Conservation (phyloP, 2,888 invertebrate genomes). For the Tipula unca region DNA sequence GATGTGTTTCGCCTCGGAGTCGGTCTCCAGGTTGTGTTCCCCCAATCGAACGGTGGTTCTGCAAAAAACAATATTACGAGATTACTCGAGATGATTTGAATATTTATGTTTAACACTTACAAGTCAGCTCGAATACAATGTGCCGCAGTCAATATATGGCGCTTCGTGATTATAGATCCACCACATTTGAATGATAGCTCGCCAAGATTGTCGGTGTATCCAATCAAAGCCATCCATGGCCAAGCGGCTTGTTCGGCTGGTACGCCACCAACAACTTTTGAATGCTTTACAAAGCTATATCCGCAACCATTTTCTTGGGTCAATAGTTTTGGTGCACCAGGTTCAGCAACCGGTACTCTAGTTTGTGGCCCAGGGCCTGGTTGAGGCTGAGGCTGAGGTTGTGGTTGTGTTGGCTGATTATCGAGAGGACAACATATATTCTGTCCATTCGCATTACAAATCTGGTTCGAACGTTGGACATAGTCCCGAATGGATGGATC, state of each 20-base stretch:
- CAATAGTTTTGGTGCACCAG: conserved; percentile 26
- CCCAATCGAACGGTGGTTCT: conserved; percentile 66
- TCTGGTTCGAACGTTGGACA: conserved; percentile 23
- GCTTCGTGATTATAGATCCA: conserved; percentile 44
- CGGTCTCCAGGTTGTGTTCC: conserved; percentile 60
- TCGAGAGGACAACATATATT: background rate
- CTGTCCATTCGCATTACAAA: conserved; percentile 21
- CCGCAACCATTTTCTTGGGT: conserved; percentile 53
- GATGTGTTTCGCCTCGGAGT: conserved; percentile 47
- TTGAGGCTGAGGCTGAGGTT: background rate
- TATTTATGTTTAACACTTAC: conserved; percentile 31
- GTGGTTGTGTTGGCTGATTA: conserved; percentile 20
- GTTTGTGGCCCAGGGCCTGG: background rate
- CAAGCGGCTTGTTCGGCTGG: conserved; percentile 60
- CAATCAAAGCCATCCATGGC: conserved; percentile 72
- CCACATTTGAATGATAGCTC: conserved; percentile 38
- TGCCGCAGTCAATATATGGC: conserved; percentile 60
- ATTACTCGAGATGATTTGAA: background rate
- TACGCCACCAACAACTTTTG: conserved; percentile 63
- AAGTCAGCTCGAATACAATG: conserved; percentile 35
- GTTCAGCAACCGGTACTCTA: background rate
- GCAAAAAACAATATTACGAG: conserved; percentile 31
- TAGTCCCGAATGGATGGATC: conserved; percentile 21
- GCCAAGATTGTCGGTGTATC: conserved; percentile 49
- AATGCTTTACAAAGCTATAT: conserved; percentile 46